Conservation (phyloP, 2,888 invertebrate genomes). For the Drosophila dives region DNA sequence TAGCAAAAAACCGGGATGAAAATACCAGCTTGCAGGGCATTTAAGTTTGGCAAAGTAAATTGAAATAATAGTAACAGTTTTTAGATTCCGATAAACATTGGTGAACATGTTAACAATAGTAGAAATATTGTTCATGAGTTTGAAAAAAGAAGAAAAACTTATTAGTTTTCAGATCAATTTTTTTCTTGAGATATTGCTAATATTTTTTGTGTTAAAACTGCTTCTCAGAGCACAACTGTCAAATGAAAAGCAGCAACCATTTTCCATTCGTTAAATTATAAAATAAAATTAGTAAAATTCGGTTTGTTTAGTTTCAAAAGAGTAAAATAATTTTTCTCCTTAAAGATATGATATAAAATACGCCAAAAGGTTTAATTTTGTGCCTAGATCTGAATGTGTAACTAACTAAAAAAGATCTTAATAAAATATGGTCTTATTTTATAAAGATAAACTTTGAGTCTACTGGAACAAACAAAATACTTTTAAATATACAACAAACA, state of each 20-base stretch:
- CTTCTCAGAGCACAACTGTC: background rate
- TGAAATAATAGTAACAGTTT: background rate
- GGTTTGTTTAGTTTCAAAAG: background rate
- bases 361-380: background rate
- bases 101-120: rapidly evolving
- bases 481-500: background rate
- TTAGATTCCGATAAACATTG: background rate
- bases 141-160: background rate
- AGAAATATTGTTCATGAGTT: background rate
- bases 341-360: background rate
- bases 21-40: background rate
- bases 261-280: background rate
- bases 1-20: background rate
- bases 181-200: background rate
- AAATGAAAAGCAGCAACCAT: background rate
- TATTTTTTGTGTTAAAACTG: background rate
- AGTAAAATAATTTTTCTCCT: background rate
- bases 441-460: background rate
- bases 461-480: no score
- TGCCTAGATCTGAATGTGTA: background rate
- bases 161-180: background rate
- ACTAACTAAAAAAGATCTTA: no score
- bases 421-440: background rate
- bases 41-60: background rate
- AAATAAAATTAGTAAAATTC: background rate